Evolutionary conservation across 1,140 invertebrate genomes (phyloP), one percentile per base, ranked within the genome.

Genomic region (Ceratina calcarata): DNA sequence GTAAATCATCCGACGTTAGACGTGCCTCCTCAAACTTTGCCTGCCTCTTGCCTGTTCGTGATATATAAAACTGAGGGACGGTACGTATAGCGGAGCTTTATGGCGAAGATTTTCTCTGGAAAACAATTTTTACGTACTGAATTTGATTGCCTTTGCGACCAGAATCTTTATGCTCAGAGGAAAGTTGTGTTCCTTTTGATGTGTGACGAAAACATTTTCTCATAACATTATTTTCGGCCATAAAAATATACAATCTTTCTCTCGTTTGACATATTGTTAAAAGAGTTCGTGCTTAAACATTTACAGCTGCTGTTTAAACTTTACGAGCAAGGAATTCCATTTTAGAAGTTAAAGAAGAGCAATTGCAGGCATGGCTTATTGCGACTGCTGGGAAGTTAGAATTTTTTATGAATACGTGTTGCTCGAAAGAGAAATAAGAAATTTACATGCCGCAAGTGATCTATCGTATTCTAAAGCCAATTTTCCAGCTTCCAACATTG

Each of bases 1-100:
- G 71, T 86, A 86, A 86, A 86, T 86, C 83, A 86, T 82, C 64
- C 70, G n/a, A 49, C 16, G 80, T 82, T 82, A 66, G 51, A 49
- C 51, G n/a, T 51, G 66, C 22, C 24, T 82, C 67, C 24, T 82
- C 67, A 71, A 79, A 82, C 53, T 68, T 81, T 67, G 49, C 45
- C 55, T 24, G 24, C 58, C 20, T 10, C 37, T 32, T 49, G 49
- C 12, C n/a, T 61, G n/a, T 16, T 80, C 20, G 20, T 71, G 51
- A 72, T 64, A 72, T 64, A 49, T 72, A 83, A 83, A 83, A 85
- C 57, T 68, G 27, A 58, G 12, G 10, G 24, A 2, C n/a, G 13
- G 60, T 73, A 81, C n/a, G 64, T 77, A 53, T 53, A 24, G 69
- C 51, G 15, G 4, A 22, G 20, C 10, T 64, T 72, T 45, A 37